A percentile compares a stretch with the other conserved stretches of the same genome.
Conservation (phyloP, 2,797 vertebrate genomes). For the Scolopax bukidnonensis region DNA sequence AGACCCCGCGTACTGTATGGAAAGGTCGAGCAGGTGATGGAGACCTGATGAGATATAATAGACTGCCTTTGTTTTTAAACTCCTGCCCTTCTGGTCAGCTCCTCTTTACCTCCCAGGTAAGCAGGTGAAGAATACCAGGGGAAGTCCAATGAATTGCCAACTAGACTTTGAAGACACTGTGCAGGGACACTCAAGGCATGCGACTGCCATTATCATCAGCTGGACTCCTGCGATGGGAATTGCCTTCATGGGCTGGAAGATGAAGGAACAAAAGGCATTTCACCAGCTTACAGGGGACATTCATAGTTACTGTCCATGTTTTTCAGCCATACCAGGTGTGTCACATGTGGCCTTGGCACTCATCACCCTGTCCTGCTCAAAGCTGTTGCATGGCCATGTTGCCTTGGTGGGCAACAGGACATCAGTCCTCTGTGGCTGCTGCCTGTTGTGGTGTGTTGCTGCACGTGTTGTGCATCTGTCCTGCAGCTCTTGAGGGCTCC, state of each 20-base stretch:
- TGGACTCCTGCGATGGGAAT: neutral
- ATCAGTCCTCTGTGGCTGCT: neutral
- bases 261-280: neutral
- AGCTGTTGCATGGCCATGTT: neutral
- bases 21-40: neutral
- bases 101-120: neutral
- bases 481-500: neutral
- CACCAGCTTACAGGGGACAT: neutral
- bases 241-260: neutral
- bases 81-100: neutral
- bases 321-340: fast-evolving
- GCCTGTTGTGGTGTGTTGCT: neutral
- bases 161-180: neutral
- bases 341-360: neutral
- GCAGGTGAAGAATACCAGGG: neutral
- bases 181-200: fast-evolving
- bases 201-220: neutral
- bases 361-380: neutral
- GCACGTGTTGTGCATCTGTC: fast-evolving
- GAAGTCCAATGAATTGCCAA: neutral
- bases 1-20: neutral
- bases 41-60: neutral
- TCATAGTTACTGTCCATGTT: neutral
- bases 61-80: neutral
- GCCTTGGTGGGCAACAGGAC: neutral